Evolutionary conservation across 1,140 invertebrate genomes (phyloP).

Genomic region (Megalonaias nervosa): DNA sequence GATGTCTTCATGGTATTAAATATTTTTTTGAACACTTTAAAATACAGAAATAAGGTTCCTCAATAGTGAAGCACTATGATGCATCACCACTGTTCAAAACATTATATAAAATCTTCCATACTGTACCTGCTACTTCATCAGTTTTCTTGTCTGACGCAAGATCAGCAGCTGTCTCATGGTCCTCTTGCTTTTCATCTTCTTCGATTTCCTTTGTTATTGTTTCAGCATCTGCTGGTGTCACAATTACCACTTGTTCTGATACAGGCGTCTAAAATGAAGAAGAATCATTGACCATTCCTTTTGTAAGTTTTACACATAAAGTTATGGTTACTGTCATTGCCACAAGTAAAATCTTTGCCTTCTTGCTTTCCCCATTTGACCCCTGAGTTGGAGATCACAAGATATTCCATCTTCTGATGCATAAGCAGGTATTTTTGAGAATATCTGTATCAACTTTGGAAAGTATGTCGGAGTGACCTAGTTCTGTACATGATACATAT

Average conservation of each 20-base stretch:
- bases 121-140: constrained; percentile 51
- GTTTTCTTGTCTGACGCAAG: constrained; percentile 52
- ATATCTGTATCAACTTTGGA: too few relatives aligned
- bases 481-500: too few relatives aligned
- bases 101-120: neutral
- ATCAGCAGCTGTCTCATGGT: constrained; percentile 35
- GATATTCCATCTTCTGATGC: too few relatives aligned
- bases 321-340: too few relatives aligned
- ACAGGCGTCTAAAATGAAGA: constrained; percentile 39
- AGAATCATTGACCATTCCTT: neutral
- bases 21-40: neutral
- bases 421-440: too few relatives aligned
- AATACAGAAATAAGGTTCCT: neutral
- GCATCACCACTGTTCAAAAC: neutral
- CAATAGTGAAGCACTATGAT: neutral
- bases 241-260: constrained; percentile 46
- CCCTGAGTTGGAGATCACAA: too few relatives aligned
- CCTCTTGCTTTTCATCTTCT: constrained; percentile 36
- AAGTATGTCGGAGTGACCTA: too few relatives aligned
- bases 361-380: too few relatives aligned
- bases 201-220: constrained; percentile 38
- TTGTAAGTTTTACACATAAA: too few relatives aligned
- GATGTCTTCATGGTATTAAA: neutral
- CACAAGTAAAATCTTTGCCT: too few relatives aligned
- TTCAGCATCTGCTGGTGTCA: constrained; percentile 6